phyloP scores from a whole-genome alignment of 2,113 vertebrate species.

The Prionailurus bengalensis region DNA sequence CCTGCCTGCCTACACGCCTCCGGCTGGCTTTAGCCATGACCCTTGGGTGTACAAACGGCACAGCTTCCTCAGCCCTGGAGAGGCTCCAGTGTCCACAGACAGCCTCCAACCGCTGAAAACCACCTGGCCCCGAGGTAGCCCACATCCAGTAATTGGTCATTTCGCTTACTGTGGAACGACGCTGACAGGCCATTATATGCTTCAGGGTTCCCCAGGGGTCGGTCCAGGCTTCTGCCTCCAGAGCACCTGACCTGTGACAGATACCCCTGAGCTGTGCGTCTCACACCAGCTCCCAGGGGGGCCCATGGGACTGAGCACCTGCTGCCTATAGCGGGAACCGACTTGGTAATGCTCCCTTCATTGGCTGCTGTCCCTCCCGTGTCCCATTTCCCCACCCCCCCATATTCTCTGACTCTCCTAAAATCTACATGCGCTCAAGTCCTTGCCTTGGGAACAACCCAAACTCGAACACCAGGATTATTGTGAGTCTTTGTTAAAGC shows the following conservation, averaged over 20 bases:
- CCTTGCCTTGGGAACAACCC: not conserved
- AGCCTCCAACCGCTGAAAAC: not conserved
- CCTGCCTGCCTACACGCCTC: not conserved
- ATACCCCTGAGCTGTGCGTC: not conserved
- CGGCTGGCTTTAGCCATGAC: not conserved
- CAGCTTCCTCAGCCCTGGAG: not conserved
- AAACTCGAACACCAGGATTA: not conserved
- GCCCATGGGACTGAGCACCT: not conserved
- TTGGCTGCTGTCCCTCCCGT: not conserved
- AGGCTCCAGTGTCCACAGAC: not conserved
- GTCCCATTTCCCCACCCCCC: not conserved
- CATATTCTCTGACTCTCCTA: not conserved
- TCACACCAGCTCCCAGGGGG: not conserved
- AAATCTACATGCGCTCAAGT: not conserved
- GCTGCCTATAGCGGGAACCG: not conserved
- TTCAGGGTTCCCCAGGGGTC: not conserved
- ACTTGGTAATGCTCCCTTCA: not conserved
- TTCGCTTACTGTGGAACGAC: not conserved
- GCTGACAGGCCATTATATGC: not conserved
- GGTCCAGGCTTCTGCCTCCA: slow-evolving; percentile 11
- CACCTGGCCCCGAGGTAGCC: not conserved
- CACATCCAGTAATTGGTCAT: not conserved
- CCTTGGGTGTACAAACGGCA: not conserved
- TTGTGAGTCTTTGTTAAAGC: not conserved
- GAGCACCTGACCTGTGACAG: not conserved